Conservation (phyloP, 2,797 vertebrate species). For the Hydrocynus forskahlii region DNA sequence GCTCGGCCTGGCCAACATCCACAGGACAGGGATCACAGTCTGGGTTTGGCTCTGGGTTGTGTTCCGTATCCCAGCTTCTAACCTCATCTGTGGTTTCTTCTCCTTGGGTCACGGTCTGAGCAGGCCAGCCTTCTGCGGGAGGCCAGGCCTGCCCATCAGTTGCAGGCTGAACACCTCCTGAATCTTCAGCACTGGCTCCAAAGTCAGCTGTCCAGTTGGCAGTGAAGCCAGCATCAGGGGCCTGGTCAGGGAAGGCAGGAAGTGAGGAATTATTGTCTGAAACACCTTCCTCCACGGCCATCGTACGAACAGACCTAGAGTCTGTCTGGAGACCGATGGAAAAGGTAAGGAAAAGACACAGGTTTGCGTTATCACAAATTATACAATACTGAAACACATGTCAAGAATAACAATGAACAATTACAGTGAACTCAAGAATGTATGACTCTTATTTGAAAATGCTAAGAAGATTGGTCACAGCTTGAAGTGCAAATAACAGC, state of each 20-base stretch:
- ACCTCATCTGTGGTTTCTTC: conserved; percentile 70
- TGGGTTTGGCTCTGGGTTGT: conserved; percentile 66
- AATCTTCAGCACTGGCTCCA: conserved; percentile 62
- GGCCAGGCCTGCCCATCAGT: conserved; percentile 67
- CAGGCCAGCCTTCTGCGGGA: conserved; percentile 62
- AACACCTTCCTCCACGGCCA: conserved; percentile 74
- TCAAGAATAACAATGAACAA: conserved; percentile 14
- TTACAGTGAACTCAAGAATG: background rate
- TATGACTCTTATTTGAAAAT: background rate
- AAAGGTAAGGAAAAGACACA: conserved; percentile 16
- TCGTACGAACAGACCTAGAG: conserved; percentile 74
- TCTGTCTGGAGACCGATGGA: conserved; percentile 71
- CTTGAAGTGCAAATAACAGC: background rate
- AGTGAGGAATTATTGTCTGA: conserved; percentile 63
- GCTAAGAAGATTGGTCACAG: background rate
- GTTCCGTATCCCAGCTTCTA: conserved; percentile 72
- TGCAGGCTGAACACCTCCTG: conserved; percentile 60
- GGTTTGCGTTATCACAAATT: background rate
- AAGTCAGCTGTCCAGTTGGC: conserved; percentile 84
- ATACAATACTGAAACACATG: background rate
- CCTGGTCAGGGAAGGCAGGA: conserved; percentile 76
- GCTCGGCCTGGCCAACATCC: conserved; percentile 49
- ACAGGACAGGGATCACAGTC: conserved; percentile 64
- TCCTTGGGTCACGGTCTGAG: conserved; percentile 66
- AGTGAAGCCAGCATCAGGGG: conserved; percentile 70